Evolutionary conservation across 2,888 invertebrate genomes (phyloP), one percentile per base, ranked within the genome.

Genomic region (Ferrisia virgata): DNA sequence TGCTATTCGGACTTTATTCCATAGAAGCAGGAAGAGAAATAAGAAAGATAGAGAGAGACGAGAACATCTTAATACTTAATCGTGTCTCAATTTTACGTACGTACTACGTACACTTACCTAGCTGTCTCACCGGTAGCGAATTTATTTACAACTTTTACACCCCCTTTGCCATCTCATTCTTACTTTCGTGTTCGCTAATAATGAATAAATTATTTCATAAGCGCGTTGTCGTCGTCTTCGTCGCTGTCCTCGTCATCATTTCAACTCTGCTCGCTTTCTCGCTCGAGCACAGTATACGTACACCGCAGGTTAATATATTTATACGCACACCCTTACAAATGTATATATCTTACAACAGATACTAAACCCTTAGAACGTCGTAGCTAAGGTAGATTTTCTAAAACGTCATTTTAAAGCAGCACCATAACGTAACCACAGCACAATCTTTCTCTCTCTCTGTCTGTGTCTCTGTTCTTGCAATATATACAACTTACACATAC

Each of bases 131-230:
- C 58, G 28, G 11, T 28, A 28, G 28, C 2, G 28, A 18, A 64
- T 64, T 64, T 64, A 64, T 64, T 64, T 64, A 64, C 58, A 72
- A 72, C 72, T 72, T 72, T 72, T 72, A 31, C n/a, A 2, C 22
- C 33, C n/a, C 13, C 11, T 36, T 69, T 22, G 25, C 11, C 25
- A n/a, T 18, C 47, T 43, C 43, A 5, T 47, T 47, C n/a, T 4
- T 47, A 47, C 47, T 47, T 33, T 72, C 33, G 72, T 64, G 58
- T 72, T 72, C 28, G 33, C n/a, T 33, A 72, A 72, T 33, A 28
- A n/a, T 72, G 72, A 72, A 72, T 72, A 72, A 72, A 72, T 72
- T 72, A 72, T 72, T 72, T 72, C 33, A 33, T 33, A 33, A 72
- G 33, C 72, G 31, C 18, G 47, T 47, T 18, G 47, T 47, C 47